A percentile compares a stretch with the other conserved stretches of the same genome.
These are phyloP conservation scores for Drosophila seclusa DNA, from an alignment of 2,888 invertebrate species.

Conservation along the genomic window DNA sequence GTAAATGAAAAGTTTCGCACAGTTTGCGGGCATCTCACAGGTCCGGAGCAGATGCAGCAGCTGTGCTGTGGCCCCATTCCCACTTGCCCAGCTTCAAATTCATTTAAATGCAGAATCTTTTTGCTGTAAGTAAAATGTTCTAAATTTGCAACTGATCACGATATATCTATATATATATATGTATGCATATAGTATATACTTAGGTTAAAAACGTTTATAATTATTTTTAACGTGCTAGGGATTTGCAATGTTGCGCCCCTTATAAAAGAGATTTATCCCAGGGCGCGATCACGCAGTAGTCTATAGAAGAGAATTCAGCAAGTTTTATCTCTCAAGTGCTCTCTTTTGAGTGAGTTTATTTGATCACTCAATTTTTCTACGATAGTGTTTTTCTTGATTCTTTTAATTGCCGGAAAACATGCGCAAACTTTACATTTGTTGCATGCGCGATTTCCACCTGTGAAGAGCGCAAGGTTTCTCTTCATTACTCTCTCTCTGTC, in stretches of 20 bases:
- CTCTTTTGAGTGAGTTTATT: conserved; percentile 31
- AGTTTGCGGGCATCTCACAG: conserved; percentile 32
- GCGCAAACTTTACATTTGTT: conserved; percentile 54
- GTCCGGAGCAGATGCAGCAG: conserved; percentile 57
- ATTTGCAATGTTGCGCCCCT: conserved; percentile 63
- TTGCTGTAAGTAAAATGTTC: conserved; percentile 63
- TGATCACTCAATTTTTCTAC: conserved; percentile 9
- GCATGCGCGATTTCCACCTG: conserved; percentile 73
- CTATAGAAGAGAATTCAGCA: not conserved
- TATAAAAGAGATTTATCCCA: conserved; percentile 27
- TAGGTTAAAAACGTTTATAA: conserved; percentile 74
- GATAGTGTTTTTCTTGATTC: conserved; percentile 11
- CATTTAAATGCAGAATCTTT: conserved; percentile 75
- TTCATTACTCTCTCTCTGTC: not conserved
- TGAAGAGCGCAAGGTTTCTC: conserved; percentile 25
- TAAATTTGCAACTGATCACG: conserved; percentile 37
- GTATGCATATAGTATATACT: conserved; percentile 13
- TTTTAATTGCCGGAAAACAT: conserved; percentile 66
- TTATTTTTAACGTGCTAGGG: conserved; percentile 80
- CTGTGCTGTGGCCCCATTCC: conserved; percentile 63
- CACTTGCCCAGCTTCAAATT: conserved; percentile 71
- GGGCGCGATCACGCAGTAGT: conserved; percentile 23
- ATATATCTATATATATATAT: conserved; percentile 2
- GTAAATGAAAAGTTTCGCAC: conserved; percentile 63
- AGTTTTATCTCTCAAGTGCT: not conserved